Evolutionary conservation across 2,797 vertebrate genomes (phyloP).

Genomic region (Natrix natrix): DNA sequence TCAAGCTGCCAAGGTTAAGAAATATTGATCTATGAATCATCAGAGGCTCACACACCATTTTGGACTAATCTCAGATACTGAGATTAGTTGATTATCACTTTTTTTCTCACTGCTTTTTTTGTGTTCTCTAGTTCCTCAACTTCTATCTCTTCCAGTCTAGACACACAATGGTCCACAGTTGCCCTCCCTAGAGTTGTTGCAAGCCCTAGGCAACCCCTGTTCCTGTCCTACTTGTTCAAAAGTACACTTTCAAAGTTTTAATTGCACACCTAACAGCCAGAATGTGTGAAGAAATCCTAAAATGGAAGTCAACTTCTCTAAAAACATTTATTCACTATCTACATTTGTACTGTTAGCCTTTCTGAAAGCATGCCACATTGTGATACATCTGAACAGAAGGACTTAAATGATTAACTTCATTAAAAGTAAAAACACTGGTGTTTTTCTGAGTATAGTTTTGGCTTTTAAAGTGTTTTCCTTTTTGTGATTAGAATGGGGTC

Average conservation of each 20-base stretch:
- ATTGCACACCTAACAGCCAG: not conserved
- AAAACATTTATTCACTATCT: not conserved
- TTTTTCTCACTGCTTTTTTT: not conserved
- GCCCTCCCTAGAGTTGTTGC: not conserved
- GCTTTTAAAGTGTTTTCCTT: slow-evolving; percentile 16
- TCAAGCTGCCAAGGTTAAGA: not conserved
- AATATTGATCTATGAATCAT: not conserved
- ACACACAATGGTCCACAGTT: not conserved
- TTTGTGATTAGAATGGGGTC: slow-evolving; percentile 29
- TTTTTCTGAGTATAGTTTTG: slow-evolving; percentile 32
- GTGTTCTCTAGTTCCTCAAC: not conserved
- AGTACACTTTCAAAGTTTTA: not conserved
- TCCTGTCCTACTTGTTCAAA: not conserved
- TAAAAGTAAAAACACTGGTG: slow-evolving; percentile 4
- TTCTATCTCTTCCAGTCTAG: not conserved
- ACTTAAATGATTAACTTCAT: not conserved
- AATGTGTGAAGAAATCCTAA: not conserved
- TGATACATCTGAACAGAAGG: not conserved
- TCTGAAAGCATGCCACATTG: slow-evolving; percentile 25
- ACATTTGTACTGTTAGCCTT: slow-evolving; percentile 1
- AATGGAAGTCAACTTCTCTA: not conserved
- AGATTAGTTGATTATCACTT: not conserved
- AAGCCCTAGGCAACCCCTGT: not conserved
- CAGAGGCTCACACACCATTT: not conserved
- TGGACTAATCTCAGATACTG: not conserved